Evolutionary conservation across 2,888 invertebrate species (phyloP).

Genomic region (Tetragonula carbonaria): DNA sequence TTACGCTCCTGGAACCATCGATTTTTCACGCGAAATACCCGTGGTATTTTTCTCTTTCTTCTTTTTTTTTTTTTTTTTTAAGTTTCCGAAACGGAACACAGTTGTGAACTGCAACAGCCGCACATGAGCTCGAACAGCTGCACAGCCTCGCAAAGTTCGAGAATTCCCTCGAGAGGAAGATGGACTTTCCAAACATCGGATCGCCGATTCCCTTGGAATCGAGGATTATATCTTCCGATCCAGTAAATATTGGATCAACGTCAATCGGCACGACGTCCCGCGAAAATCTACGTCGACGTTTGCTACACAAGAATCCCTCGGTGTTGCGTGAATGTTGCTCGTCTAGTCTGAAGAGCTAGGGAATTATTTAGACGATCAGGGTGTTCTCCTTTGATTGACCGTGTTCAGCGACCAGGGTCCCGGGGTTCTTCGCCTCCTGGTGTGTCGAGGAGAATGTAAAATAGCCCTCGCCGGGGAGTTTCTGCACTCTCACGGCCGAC

Average conservation of each 20-base stretch:
- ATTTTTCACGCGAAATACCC: not conserved
- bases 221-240: constrained; percentile 29
- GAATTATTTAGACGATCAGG: constrained; percentile 2
- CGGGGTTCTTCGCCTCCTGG: too few relatives aligned
- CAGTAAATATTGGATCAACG: constrained; percentile 32
- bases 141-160: constrained; percentile 1
- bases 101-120: not conserved
- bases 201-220: constrained; percentile 28
- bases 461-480: constrained; percentile 7
- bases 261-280: constrained; percentile 24
- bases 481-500: constrained; percentile 18
- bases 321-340: not conserved
- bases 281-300: constrained; percentile 27
- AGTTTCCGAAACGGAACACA: too few relatives aligned
- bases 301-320: not conserved
- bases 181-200: constrained; percentile 37
- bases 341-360: not conserved
- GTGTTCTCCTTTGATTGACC: not conserved
- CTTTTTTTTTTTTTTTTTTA: too few relatives aligned
- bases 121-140: constrained; percentile 1
- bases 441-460: not conserved
- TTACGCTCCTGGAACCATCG: not conserved
- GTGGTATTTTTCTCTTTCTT: too few relatives aligned
- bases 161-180: constrained; percentile 21
- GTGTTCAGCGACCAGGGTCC: not conserved